Conservation (phyloP, 2,888 invertebrate species). For the Agrypnus murinus region DNA sequence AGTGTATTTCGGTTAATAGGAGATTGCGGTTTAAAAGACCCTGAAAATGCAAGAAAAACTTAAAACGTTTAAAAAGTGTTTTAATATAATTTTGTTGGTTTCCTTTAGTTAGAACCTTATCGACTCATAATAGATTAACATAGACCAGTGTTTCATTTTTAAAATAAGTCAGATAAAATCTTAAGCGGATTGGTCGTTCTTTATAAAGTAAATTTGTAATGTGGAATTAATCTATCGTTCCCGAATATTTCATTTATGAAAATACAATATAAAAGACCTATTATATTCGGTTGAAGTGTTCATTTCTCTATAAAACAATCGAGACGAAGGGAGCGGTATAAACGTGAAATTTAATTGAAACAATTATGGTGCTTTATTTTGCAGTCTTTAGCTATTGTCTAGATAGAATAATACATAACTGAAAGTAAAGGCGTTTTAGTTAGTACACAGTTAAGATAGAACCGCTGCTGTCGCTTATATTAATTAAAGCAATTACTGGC, state of each 20-base stretch:
- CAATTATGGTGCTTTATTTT: conserved; percentile 43
- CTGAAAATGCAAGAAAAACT: no score
- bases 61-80: no score
- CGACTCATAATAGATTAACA: no score
- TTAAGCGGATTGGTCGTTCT: no score
- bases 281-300: conserved; percentile 23
- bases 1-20: no score
- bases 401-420: conserved; percentile 23
- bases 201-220: no score
- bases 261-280: neutral
- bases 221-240: conserved; percentile 1
- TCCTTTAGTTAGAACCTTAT: no score
- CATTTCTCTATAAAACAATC: conserved; percentile 31
- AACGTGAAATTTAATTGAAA: conserved; percentile 47
- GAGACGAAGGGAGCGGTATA: conserved; percentile 35
- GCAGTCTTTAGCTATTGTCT: conserved; percentile 32
- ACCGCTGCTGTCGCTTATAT: conserved; percentile 31
- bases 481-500: conserved; percentile 34
- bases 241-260: conserved; percentile 13
- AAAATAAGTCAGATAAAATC: no score
- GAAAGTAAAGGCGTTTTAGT: conserved; percentile 22
- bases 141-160: no score
- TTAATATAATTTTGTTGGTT: no score
- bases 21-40: no score
- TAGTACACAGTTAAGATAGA: conserved; percentile 35